Evolutionary conservation across 2,888 invertebrate species (phyloP).

Genomic region (Plagodis dolabraria): DNA sequence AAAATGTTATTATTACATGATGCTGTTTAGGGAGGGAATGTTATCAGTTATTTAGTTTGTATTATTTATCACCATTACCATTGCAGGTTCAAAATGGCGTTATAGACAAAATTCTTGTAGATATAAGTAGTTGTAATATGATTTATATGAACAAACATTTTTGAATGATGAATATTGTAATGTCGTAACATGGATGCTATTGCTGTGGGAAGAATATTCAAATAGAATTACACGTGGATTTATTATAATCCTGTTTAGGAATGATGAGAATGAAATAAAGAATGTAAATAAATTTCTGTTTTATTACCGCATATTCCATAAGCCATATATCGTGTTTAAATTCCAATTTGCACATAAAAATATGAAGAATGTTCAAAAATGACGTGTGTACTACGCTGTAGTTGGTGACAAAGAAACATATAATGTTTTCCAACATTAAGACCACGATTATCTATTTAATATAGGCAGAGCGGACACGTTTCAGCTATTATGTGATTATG

Average conservation of each 20-base stretch:
- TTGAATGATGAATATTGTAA: constrained; percentile 29
- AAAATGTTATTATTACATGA: constrained; percentile 2
- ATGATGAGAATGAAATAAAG: constrained; percentile 47
- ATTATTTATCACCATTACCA: constrained; percentile 20
- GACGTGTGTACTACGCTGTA: no score
- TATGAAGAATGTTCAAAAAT: no score
- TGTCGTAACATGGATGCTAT: constrained; percentile 32
- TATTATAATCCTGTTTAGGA: constrained; percentile 44
- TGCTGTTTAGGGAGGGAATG: no score
- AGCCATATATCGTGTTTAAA: not conserved
- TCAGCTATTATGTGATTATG: constrained; percentile 45
- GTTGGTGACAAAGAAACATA: constrained; percentile 24
- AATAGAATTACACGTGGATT: constrained; percentile 47
- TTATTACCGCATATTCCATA: constrained; percentile 15
- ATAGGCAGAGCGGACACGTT: constrained; percentile 47
- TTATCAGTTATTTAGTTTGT: constrained; percentile 25
- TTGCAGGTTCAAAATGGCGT: constrained; percentile 5
- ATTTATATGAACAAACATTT: constrained; percentile 31
- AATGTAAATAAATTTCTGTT: constrained; percentile 30
- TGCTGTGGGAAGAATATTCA: constrained; percentile 53
- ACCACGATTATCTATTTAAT: constrained; percentile 28
- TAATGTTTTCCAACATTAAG: constrained; percentile 25
- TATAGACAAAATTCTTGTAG: constrained; percentile 16
- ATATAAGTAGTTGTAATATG: constrained; percentile 20
- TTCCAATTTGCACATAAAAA: not conserved